Percentiles rank a stretch among this genome's conserved stretches.
Conservation (phyloP, 1,140 invertebrate genomes). For the Oryctes rhinoceros region DNA sequence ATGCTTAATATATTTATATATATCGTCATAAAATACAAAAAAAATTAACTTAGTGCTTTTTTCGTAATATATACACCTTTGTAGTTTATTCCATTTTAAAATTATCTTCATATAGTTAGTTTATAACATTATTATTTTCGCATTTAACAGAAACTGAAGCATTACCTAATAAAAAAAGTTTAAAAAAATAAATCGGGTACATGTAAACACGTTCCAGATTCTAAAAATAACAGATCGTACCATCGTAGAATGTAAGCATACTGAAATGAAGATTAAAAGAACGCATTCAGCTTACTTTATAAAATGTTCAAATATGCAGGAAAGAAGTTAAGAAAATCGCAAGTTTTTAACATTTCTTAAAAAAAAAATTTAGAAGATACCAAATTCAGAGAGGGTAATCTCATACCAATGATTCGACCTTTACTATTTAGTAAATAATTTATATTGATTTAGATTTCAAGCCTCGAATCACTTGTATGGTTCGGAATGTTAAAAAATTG, state of each 20-base stretch:
- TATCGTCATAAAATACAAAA: slow-evolving; percentile 41
- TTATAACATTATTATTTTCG: slow-evolving; percentile 2
- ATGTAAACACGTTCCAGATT: background rate
- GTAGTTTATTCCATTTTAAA: slow-evolving; percentile 33
- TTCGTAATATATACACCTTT: slow-evolving; percentile 41
- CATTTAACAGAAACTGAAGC: background rate
- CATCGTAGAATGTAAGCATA: background rate
- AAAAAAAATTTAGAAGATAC: background rate
- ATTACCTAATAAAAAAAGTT: background rate
- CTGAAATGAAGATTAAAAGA: background rate
- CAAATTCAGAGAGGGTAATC: background rate
- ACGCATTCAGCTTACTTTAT: background rate
- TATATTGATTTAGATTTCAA: background rate
- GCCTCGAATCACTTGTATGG: background rate
- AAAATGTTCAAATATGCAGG: background rate
- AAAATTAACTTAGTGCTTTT: slow-evolving; percentile 39
- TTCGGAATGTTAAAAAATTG: background rate
- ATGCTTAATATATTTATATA: slow-evolving; percentile 39
- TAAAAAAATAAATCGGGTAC: background rate
- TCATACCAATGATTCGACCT: background rate
- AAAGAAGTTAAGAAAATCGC: background rate
- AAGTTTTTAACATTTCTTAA: slow-evolving; percentile 24
- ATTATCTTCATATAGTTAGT: slow-evolving; percentile 33
- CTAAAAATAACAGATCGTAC: slow-evolving; percentile 24
- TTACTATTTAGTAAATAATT: background rate